Conservation (phyloP, 2,888 invertebrate species). For the Maniola hyperantus region DNA sequence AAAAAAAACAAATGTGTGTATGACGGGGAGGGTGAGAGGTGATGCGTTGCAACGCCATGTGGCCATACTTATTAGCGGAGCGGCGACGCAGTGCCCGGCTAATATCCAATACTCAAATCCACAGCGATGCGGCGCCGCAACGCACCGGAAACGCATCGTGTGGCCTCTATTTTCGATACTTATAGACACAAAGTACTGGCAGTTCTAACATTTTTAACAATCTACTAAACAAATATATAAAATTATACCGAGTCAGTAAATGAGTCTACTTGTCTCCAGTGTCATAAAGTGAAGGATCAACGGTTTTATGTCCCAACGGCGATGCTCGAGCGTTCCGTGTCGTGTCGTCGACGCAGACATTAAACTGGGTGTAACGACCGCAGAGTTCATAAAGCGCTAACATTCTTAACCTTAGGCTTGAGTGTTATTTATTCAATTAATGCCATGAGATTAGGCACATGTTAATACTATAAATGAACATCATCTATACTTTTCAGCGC, state of each 20-base stretch:
- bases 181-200: neutral
- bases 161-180: too few species aligned
- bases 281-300: conserved; percentile 32
- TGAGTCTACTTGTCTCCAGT: conserved; percentile 22
- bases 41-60: too few species aligned
- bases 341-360: conserved; percentile 46
- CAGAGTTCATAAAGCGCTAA: conserved; percentile 21
- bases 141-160: too few species aligned
- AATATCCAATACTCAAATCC: too few species aligned
- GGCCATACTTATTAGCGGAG: too few species aligned
- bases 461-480: too few species aligned
- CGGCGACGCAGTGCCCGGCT: too few species aligned
- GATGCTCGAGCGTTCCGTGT: conserved; percentile 55
- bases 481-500: too few species aligned
- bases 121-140: too few species aligned
- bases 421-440: conserved; percentile 7
- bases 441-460: neutral
- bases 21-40: too few species aligned
- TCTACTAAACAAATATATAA: neutral
- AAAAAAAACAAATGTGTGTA: too few species aligned
- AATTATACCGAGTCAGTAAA: conserved; percentile 24
- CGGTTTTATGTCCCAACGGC: conserved; percentile 40
- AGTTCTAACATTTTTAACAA: neutral
- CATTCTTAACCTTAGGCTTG: conserved; percentile 10
- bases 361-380: conserved; percentile 54